Base-by-base conservation (phyloP, 2,113 vertebrate species). In the Castor canadensis region DNA sequence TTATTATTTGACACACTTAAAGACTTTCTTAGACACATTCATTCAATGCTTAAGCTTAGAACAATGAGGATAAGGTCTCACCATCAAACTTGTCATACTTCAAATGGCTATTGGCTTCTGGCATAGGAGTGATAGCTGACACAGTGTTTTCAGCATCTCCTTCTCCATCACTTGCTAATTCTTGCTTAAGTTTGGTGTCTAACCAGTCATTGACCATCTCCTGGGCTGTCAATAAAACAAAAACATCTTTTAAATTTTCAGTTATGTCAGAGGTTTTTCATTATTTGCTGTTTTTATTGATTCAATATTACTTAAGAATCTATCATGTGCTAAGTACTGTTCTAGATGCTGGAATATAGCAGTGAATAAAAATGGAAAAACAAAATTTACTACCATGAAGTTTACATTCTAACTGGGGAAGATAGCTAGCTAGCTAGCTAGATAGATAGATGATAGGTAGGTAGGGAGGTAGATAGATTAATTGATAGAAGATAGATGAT, bases 201-300 rank as follows among this genome's bases (percentile, higher is more conserved):
- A 99, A 98, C 99, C 99, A 99, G 60, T 98, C 98, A 80, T 95
- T 98, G 43, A 99, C 98, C 92, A 99, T 98, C 66, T 98, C 98
- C 96, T 98, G 99, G 93, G 99, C 99, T 99, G 97, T 24, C 76
- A 91, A 60, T 4, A 85, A 94, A 95, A 96, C 52, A 95, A 93
- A 93, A 93, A 69, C n/a, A 87, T 20, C 45, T 90, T 85, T 92
- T 80, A 84, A 93, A 67, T 88, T 94, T 94, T 90, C 38, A 87
- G 24, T 77, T 95, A 85, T 45, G 92, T 93, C 17, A 86, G 32
- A 92, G 38, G 71, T 19, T 85, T n/a, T 94, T 82, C 56, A 95
- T 88, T 80, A 80, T 58, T 96, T 60, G 81, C 49, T 80, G 8
- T 77, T 94, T 88, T 91, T 38, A 94, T 91, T 89, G 19, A 83